Evolutionary conservation across 2,113 vertebrate species (phyloP).

Genomic region (cat (Felis catus)): DNA sequence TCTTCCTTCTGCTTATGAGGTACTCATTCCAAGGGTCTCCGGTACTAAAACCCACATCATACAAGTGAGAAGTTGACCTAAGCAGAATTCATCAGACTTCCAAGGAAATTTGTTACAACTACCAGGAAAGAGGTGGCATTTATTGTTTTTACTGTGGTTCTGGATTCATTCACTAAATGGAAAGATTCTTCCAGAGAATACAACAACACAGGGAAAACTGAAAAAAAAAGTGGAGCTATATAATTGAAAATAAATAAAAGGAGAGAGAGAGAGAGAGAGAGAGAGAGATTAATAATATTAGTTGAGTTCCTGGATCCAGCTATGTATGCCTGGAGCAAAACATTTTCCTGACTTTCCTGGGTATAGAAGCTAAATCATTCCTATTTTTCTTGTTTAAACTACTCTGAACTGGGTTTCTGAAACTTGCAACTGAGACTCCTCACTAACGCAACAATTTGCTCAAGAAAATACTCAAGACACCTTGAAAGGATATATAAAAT

Average conservation of each 20-base stretch:
- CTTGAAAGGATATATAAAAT: background rate
- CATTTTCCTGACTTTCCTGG: background rate
- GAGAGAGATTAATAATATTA: background rate
- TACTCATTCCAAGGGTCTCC: background rate
- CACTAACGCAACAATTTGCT: background rate
- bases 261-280: background rate
- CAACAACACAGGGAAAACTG: background rate
- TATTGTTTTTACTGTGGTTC: background rate
- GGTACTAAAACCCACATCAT: background rate
- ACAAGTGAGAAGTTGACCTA: background rate
- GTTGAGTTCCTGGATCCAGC: background rate
- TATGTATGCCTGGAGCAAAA: background rate
- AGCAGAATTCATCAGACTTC: background rate
- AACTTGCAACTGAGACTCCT: background rate
- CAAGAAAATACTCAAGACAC: background rate
- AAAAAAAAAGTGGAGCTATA: background rate
- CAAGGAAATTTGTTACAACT: background rate
- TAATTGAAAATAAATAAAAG: background rate
- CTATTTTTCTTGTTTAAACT: background rate
- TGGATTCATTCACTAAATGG: background rate
- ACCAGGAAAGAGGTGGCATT: background rate
- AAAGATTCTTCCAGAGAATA: background rate
- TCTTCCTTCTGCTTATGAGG: background rate
- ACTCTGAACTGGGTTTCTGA: background rate
- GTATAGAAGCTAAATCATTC: background rate